Evolutionary conservation across 1,140 invertebrate species (phyloP).

Genomic region (Nixonia krombeini): DNA sequence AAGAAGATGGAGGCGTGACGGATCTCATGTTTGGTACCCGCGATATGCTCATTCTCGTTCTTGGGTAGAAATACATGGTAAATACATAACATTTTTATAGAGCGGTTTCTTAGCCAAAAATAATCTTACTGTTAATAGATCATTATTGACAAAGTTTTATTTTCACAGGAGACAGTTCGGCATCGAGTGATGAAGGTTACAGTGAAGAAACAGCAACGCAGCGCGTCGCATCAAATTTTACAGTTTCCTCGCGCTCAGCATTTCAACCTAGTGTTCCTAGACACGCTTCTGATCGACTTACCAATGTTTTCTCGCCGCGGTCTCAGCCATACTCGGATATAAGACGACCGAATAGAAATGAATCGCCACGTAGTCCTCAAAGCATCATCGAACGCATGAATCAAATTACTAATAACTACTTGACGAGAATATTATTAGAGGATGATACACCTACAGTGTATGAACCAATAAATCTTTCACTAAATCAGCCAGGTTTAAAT

Average conservation of each 20-base stretch:
- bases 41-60: slow-evolving; percentile 14
- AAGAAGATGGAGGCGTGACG: slow-evolving; percentile 23
- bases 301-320: neutral
- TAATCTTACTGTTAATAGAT: neutral
- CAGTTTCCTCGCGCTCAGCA: slow-evolving; percentile 62
- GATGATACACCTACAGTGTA: neutral
- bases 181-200: slow-evolving; percentile 51
- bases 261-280: slow-evolving; percentile 56
- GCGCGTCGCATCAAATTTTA: slow-evolving; percentile 52
- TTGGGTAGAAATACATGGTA: slow-evolving; percentile 21
- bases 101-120: too few relatives aligned
- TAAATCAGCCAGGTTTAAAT: neutral
- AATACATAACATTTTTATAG: slow-evolving; percentile 1
- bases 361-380: neutral
- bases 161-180: slow-evolving; percentile 41
- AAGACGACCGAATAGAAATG: neutral
- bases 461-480: neutral
- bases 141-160: neutral
- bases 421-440: neutral
- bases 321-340: neutral
- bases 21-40: slow-evolving; percentile 13
- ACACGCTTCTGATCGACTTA: neutral
- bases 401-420: neutral
- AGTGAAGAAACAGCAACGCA: slow-evolving; percentile 21
- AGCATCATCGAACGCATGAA: neutral